Percentiles rank a stretch among this genome's conserved stretches.
phyloP scores from a whole-genome alignment of 1,140 invertebrate genomes.

The Pomacea maculata region DNA sequence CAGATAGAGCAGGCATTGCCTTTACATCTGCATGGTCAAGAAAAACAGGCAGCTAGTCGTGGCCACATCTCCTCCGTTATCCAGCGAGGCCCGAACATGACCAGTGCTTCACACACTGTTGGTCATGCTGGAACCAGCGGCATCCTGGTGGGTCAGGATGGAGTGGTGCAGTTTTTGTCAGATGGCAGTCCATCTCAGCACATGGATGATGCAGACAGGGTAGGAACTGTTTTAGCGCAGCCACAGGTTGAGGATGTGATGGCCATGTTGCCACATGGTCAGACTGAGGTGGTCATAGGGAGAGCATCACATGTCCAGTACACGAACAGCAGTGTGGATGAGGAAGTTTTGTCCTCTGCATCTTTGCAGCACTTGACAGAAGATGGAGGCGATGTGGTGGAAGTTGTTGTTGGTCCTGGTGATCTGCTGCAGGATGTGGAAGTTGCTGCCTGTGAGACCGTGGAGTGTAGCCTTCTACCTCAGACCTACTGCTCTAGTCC shows the following conservation, averaged over 20 bases:
- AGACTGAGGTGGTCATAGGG: neutral
- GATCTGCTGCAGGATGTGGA: slow-evolving; percentile 21
- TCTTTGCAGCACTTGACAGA: neutral
- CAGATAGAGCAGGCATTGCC: too few relatives aligned
- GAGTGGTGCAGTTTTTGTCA: neutral
- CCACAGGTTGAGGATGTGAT: slow-evolving; percentile 5
- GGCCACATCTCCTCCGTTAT: slow-evolving; percentile 10
- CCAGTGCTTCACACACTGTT: neutral
- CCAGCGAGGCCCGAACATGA: slow-evolving; percentile 11
- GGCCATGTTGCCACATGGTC: neutral
- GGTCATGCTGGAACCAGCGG: neutral
- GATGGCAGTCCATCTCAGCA: neutral
- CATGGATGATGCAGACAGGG: neutral
- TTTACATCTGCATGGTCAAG: neutral
- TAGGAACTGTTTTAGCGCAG: neutral
- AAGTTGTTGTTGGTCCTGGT: slow-evolving; percentile 11
- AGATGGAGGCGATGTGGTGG: slow-evolving; percentile 2
- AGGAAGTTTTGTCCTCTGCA: neutral
- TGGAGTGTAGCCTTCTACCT: slow-evolving; percentile 20
- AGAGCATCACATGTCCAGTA: too few relatives aligned
- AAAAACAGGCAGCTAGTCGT: neutral
- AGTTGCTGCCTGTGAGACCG: slow-evolving; percentile 14
- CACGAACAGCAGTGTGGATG: neutral
- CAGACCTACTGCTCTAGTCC: slow-evolving; percentile 23
- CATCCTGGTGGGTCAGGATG: neutral